Evolutionary conservation across 2,888 invertebrate genomes (phyloP), one percentile per base, ranked within the genome.

Genomic region (Stegophylla sp.): DNA sequence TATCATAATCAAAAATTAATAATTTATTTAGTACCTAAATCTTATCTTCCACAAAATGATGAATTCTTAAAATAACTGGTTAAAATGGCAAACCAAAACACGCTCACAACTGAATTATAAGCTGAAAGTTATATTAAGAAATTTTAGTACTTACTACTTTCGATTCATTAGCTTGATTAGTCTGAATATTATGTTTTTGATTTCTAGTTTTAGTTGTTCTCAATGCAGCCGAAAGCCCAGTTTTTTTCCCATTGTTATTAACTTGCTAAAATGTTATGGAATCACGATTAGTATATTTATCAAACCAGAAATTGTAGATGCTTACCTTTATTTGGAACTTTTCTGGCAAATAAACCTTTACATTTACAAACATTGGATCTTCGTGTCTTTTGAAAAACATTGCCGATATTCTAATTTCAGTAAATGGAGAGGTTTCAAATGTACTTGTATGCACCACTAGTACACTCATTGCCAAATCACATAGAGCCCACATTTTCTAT

Each of bases 401-500:
- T 73, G 93, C 91, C 83, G 96, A 95, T 86, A 97, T 92, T 85
- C 94, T 90, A 76, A 93, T 92, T 86, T 95, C 94, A 61, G 93
- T 90, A 10, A 94, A 93, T 87, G 94, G 94, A 86, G 96, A 96
- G 88, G 94, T 89, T 86, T 96, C 96, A 88, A 94, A 96, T 86
- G 91, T 93, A 76, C 92, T 90, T 71, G 95, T 93, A 86, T 96
- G 95, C 82, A 94, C 91, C 88, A 94, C 91, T 84, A 98, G 91
- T 85, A 98, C 90, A 71, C 95, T 94, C 89, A 96, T 92, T 20
- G 97, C 94, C 84, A 98, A 89, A 89, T 98, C 98, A 89, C 97
- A 97, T 76, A 96, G 91, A 43, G 97, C 94, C 94, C 97, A 98
- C 86, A 98, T 88, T 93, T 96, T 97, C 96, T 97, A 87, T 0